Evolutionary conservation across 1,140 invertebrate genomes (phyloP).

Genomic region (Cyrtorhinus lividipennis): DNA sequence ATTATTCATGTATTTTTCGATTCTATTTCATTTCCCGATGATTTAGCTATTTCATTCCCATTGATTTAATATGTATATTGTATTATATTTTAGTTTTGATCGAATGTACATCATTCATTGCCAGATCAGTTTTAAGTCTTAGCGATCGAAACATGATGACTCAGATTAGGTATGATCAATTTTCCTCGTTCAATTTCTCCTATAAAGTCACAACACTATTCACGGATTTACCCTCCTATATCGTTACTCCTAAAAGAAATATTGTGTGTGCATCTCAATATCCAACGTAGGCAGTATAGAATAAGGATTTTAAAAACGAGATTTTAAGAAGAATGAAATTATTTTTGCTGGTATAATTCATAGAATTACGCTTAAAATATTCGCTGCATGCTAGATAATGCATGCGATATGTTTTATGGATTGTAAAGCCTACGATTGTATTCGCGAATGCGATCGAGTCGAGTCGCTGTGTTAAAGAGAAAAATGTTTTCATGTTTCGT

Average conservation of each 20-base stretch:
- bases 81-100: neutral
- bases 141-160: no score
- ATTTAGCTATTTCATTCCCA: neutral
- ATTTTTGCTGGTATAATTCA: constrained; percentile 4
- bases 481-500: neutral
- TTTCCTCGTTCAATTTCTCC: neutral
- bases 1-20: neutral
- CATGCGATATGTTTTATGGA: constrained; percentile 12
- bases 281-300: neutral
- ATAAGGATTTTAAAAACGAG: neutral
- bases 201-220: neutral
- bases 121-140: no score
- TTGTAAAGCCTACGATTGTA: neutral
- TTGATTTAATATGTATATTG: neutral
- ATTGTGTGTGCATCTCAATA: neutral
- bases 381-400: constrained; percentile 6
- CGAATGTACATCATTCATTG: neutral
- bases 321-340: constrained; percentile 8
- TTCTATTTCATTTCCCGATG: neutral
- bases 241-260: neutral
- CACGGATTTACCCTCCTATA: neutral
- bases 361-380: constrained; percentile 9
- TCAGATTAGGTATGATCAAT: no score
- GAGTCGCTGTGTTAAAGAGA: no score
- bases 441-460: neutral